These are phyloP conservation scores for Cordilura impudica DNA, from an alignment of 2,888 invertebrate genomes.

Conservation along the genomic window DNA sequence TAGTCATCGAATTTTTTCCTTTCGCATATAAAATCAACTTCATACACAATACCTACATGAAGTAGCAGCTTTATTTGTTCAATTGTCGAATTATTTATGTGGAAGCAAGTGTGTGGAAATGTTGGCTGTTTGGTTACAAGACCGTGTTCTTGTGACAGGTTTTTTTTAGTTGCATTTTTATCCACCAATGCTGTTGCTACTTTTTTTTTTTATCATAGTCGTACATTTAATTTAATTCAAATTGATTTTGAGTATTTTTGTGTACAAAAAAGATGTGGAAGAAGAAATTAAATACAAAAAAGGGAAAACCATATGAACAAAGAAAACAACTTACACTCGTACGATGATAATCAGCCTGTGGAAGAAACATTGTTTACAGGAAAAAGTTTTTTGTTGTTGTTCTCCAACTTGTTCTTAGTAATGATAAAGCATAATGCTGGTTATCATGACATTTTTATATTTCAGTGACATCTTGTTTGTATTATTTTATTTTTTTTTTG, in stretches of 20 bases:
- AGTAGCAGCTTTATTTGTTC: slow-evolving; percentile 36
- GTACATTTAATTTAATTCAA: slow-evolving; percentile 53
- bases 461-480: slow-evolving; percentile 47
- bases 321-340: neutral
- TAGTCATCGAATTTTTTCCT: slow-evolving; percentile 10
- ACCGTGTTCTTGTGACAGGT: slow-evolving; percentile 5
- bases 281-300: neutral
- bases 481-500: slow-evolving; percentile 21
- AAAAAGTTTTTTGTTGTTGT: neutral
- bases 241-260: slow-evolving; percentile 38
- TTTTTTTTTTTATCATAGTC: slow-evolving; percentile 18
- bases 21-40: slow-evolving; percentile 52
- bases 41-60: slow-evolving; percentile 50
- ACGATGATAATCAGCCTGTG: neutral
- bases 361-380: neutral
- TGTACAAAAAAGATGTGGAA: neutral
- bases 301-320: neutral
- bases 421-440: slow-evolving; percentile 51
- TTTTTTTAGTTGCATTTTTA: neutral
- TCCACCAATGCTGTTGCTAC: slow-evolving; percentile 8
- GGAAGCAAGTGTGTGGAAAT: neutral
- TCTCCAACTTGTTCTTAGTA: slow-evolving; percentile 13
- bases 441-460: slow-evolving; percentile 56
- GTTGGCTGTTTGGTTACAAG: slow-evolving; percentile 6
- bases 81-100: slow-evolving; percentile 8